phyloP scores from a whole-genome alignment of 2,113 vertebrate species.

The Melospiza melodia region DNA sequence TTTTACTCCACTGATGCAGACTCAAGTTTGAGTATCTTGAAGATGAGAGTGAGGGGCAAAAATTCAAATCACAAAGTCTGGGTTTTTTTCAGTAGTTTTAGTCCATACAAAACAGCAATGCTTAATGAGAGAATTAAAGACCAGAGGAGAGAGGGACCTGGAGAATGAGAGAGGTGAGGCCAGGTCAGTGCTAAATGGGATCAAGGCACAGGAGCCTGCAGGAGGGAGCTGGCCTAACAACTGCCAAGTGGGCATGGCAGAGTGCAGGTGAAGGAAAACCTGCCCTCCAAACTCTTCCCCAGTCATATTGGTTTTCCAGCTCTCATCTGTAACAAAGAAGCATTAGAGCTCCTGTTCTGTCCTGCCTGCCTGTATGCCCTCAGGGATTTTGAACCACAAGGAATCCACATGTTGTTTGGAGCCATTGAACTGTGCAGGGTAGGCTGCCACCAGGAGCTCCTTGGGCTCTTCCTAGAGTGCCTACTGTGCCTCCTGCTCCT shows the following conservation, averaged over 20 bases:
- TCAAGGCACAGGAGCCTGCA: not conserved
- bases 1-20: not conserved
- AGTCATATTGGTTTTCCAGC: not conserved
- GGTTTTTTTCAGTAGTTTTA: not conserved
- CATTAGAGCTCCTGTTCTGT: not conserved
- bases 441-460: conserved; percentile 3
- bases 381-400: not conserved
- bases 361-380: not conserved
- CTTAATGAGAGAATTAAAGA: not conserved
- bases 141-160: not conserved
- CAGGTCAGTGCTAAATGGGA: not conserved
- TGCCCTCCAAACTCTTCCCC: not conserved
- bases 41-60: not conserved
- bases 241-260: not conserved
- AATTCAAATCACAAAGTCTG: not conserved
- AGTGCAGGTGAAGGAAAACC: not conserved
- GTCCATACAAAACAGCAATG: not conserved
- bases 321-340: not conserved
- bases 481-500: not conserved
- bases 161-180: rapidly evolving
- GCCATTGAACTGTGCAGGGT: not conserved
- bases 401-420: not conserved
- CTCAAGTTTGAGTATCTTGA: not conserved
- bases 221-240: not conserved
- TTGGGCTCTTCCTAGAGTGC: not conserved